Percentiles rank a stretch among this genome's conserved stretches.
These are phyloP conservation scores for Drosophila nr. perissopoda DNA, from an alignment of 2,888 invertebrate species.

Conservation along the genomic window DNA sequence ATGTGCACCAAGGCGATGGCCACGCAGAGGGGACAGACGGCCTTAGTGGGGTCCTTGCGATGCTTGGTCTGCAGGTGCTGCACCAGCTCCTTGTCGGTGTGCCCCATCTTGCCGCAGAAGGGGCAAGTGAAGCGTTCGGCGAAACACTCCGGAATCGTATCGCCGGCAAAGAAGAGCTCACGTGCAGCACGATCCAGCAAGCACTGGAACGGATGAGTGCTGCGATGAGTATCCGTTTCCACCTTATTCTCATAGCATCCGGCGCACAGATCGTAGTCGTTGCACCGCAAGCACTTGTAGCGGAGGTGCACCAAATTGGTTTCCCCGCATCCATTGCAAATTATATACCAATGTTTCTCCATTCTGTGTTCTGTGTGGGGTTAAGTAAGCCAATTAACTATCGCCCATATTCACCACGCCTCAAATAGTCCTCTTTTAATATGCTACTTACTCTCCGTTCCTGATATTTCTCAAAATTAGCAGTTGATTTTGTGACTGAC, in stretches of 20 bases:
- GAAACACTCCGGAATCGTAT: slow-evolving; percentile 31
- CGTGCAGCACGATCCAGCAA: slow-evolving; percentile 43
- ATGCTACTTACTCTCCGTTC: not conserved
- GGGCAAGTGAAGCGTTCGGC: slow-evolving; percentile 63
- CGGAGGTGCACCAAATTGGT: slow-evolving; percentile 31
- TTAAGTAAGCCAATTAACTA: not conserved
- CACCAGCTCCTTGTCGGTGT: slow-evolving; percentile 7
- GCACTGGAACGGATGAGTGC: slow-evolving; percentile 58
- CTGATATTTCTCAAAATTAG: not conserved
- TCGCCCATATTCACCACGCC: not conserved
- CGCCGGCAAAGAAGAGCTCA: slow-evolving; percentile 51
- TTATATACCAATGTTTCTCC: slow-evolving; percentile 36
- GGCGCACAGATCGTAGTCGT: slow-evolving; percentile 54
- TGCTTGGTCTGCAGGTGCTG: slow-evolving; percentile 30
- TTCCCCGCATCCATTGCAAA: slow-evolving; percentile 46
- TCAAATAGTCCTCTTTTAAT: not conserved
- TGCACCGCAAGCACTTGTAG: slow-evolving; percentile 60
- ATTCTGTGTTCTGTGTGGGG: slow-evolving; percentile 8
- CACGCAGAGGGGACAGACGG: slow-evolving; percentile 59
- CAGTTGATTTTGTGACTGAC: not conserved
- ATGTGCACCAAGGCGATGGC: slow-evolving; percentile 30
- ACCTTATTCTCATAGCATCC: slow-evolving; percentile 40
- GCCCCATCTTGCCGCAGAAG: slow-evolving; percentile 15
- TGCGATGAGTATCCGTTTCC: slow-evolving; percentile 27
- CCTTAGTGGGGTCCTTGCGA: slow-evolving; percentile 14